Conservation (phyloP, 2,113 vertebrate species). For the Sinosuthora webbiana region DNA sequence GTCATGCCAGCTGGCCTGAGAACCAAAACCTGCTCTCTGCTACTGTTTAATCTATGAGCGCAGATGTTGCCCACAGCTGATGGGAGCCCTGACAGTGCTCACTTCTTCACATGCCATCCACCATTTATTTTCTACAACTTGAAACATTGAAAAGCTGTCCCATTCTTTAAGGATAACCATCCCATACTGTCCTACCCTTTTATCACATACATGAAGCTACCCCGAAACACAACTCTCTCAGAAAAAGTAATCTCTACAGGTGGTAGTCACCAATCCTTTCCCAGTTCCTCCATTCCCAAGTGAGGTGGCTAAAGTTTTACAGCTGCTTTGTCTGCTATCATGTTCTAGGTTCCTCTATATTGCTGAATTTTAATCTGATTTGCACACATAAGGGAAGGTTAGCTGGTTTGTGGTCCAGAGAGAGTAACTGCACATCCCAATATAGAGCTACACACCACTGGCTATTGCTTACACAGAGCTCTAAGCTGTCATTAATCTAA, state of each 20-base stretch:
- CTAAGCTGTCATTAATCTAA: background rate
- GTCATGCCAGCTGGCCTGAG: slow-evolving; percentile 31
- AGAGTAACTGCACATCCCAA: background rate
- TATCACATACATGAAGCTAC: background rate
- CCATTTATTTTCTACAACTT: background rate
- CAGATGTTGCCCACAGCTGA: background rate
- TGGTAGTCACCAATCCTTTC: background rate
- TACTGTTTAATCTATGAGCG: background rate
- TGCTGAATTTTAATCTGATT: background rate
- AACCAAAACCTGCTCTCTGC: background rate
- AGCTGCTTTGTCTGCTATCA: background rate
- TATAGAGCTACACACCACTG: background rate
- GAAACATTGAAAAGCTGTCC: background rate
- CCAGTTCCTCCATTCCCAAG: background rate
- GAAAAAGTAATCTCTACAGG: background rate
- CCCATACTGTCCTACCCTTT: background rate
- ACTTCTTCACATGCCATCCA: background rate
- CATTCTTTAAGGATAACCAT: background rate
- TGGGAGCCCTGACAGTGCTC: background rate
- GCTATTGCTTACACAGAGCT: background rate
- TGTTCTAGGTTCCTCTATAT: background rate
- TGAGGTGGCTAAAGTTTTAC: background rate
- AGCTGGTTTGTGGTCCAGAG: background rate
- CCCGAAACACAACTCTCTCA: background rate
- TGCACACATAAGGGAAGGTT: background rate